Base-by-base conservation (phyloP, 2,888 invertebrate species). In the Seira ritae region DNA sequence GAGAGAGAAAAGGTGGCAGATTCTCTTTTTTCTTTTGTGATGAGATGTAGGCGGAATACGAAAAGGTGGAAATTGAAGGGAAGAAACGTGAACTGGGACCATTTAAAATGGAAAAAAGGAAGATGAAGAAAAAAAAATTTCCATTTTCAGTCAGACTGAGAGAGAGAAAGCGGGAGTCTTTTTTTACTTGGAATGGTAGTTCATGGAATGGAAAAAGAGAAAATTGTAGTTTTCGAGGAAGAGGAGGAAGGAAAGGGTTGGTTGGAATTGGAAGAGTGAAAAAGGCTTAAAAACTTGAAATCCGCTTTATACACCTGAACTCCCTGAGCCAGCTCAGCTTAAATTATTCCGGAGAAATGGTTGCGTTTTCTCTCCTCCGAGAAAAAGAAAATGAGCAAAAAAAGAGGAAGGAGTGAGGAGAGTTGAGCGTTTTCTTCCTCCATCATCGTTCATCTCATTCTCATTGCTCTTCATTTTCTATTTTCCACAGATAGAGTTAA, bases 241-340 rank as follows among this genome's bases (percentile, higher is more conserved):
- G 42, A 37, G 19, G 73, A 60, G 17, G 19, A 31, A 67, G 75
- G 67, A 20, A 67, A 19, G 62, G 65, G 50, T n/a, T n/a, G n/a
- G n/a, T n/a, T n/a, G 19, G 70, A 50, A 24, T 23, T 46, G 71
- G 50, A 71, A 50, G 71, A 66, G 65, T 37, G 73, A 42, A 65
- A 76, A 67, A 68, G 37, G 73, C 46, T 74, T 74, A 73, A 74
- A 79, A 80, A 80, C 77, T 73, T 74, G 68, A 73, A 80, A 80
- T 80, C 80, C 80, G 73, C 80, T 80, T 79, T 69, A 80, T 80
- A 73, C 80, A 80, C 80, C 80, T 80, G 80, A 80, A 80, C 73
- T 80, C 73, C 67, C 73, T 79, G 77, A 78, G 77, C 71, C 76
- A 66, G 42, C 73, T 74, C 67, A 68, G 76, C 76, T 76, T 76